phyloP scores from a whole-genome alignment of 2,888 invertebrate genomes.

The Drosophila dives region DNA sequence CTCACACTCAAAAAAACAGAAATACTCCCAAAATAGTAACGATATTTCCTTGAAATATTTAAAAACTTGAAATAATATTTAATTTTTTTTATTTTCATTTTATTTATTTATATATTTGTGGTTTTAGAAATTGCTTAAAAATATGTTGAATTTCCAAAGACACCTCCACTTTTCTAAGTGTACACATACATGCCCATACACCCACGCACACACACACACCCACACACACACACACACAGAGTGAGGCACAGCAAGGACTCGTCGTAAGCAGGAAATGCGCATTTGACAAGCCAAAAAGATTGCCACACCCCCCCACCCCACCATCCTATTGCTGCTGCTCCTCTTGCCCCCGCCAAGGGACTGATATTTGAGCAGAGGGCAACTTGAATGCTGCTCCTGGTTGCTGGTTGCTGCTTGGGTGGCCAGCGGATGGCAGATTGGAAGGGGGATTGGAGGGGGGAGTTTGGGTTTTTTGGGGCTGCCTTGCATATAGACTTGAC shows the following conservation, averaged over 20 bases:
- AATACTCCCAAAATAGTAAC: neutral
- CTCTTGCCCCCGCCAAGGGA: conserved; percentile 54
- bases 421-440: conserved; percentile 7
- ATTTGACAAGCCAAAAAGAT: conserved; percentile 80
- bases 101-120: too few relatives aligned
- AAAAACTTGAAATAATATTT: neutral
- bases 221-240: conserved; percentile 4
- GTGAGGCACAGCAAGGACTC: conserved; percentile 39
- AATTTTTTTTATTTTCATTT: neutral
- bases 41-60: neutral
- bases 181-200: conserved; percentile 33
- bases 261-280: conserved; percentile 77
- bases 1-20: neutral
- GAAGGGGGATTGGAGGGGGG: neutral
- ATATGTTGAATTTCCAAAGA: neutral
- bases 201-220: conserved; percentile 1
- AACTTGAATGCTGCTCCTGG: conserved; percentile 43
- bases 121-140: too few relatives aligned
- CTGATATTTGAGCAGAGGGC: conserved; percentile 68
- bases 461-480: conserved; percentile 9
- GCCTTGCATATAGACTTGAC: conserved; percentile 78
- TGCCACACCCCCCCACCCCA: conserved; percentile 61
- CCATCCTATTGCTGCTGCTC: neutral
- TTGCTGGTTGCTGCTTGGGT: conserved; percentile 17
- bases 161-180: neutral